These are phyloP conservation scores for Mythimna impura DNA, from an alignment of 2,888 invertebrate species.

Conservation along the genomic window DNA sequence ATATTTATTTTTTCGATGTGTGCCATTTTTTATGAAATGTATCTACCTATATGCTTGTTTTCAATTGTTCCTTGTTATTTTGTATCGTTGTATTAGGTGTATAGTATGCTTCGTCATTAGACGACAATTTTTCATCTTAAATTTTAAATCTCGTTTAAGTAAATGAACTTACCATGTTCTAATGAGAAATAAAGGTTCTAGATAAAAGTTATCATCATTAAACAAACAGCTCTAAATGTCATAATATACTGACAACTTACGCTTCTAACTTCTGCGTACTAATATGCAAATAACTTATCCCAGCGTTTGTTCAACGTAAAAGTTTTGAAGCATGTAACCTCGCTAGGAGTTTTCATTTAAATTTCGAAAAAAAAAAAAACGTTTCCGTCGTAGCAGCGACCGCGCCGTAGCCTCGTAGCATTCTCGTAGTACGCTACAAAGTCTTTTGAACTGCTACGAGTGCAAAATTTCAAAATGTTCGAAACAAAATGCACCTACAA, in stretches of 20 bases:
- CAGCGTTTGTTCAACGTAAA: slow-evolving; percentile 1
- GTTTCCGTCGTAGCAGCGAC: slow-evolving; percentile 31
- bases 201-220: neutral
- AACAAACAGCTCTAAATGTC: neutral
- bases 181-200: too few relatives aligned
- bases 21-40: too few relatives aligned
- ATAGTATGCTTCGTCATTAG: too few relatives aligned
- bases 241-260: neutral
- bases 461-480: slow-evolving; percentile 24
- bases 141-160: too few relatives aligned
- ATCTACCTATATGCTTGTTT: too few relatives aligned
- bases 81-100: too few relatives aligned
- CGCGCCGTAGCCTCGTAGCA: slow-evolving; percentile 37
- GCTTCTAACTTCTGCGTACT: neutral
- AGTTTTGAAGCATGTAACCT: slow-evolving; percentile 11
- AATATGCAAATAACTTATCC: neutral
- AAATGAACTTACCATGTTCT: too few relatives aligned
- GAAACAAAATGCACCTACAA: slow-evolving; percentile 9
- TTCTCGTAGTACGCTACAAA: slow-evolving; percentile 28
- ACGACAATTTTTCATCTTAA: too few relatives aligned
- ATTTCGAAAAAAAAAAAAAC: slow-evolving; percentile 9
- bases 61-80: too few relatives aligned
- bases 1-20: neutral
- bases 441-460: slow-evolving; percentile 29
- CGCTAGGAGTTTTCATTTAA: slow-evolving; percentile 2